Evolutionary conservation across 2,797 vertebrate species (phyloP).

Genomic region (Tolypeutes matacus): DNA sequence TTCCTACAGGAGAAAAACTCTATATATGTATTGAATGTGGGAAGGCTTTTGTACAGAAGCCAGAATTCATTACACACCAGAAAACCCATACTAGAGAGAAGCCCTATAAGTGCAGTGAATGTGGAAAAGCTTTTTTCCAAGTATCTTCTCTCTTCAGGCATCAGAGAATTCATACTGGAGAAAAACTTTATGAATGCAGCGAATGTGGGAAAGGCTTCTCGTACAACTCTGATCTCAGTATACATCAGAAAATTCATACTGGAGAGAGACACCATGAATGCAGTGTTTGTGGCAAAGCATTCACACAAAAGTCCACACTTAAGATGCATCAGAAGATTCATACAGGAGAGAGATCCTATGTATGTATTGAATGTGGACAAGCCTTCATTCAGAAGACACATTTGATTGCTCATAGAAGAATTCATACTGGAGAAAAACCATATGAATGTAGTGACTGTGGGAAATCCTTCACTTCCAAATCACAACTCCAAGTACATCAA

Average conservation of each 20-base stretch:
- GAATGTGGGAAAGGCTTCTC: constrained; percentile 83
- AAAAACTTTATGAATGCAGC: constrained; percentile 81
- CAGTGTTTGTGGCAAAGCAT: constrained; percentile 81
- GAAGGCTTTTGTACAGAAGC: constrained; percentile 73
- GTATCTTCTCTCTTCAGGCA: constrained; percentile 79
- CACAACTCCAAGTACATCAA: constrained; percentile 79
- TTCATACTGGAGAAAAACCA: constrained; percentile 82
- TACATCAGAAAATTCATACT: constrained; percentile 83
- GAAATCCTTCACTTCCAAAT: constrained; percentile 79
- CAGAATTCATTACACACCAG: constrained; percentile 77
- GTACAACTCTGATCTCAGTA: constrained; percentile 82
- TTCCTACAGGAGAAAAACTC: constrained; percentile 72
- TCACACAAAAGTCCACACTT: constrained; percentile 83
- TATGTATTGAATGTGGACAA: constrained; percentile 82
- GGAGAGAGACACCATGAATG: constrained; percentile 82
- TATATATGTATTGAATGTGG: constrained; percentile 79
- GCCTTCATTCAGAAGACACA: constrained; percentile 84
- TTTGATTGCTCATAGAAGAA: constrained; percentile 79
- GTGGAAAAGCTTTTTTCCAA: constrained; percentile 81
- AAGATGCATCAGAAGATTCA: constrained; percentile 84
- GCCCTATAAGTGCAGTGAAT: constrained; percentile 77
- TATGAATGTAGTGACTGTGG: constrained; percentile 78
- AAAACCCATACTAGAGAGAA: constrained; percentile 76
- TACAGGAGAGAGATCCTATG: constrained; percentile 81
- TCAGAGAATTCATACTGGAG: constrained; percentile 83